phyloP scores from a whole-genome alignment of 2,113 vertebrate genomes.

The Neomonachus schauinslandi region DNA sequence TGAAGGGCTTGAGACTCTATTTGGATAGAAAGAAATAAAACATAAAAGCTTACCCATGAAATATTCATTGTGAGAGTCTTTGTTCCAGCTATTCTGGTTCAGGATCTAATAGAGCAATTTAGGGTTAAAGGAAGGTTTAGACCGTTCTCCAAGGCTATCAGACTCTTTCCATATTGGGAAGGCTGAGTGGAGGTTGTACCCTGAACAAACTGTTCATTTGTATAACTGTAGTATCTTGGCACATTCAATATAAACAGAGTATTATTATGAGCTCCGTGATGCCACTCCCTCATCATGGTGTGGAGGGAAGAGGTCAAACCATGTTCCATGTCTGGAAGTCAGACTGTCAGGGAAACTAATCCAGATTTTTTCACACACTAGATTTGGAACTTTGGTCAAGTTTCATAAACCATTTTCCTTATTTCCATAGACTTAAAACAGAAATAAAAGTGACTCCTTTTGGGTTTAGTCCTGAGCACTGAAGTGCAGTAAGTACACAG shows the following conservation, averaged over 20 bases:
- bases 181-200: not conserved
- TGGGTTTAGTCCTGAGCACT: not conserved
- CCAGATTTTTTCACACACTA: not conserved
- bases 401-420: not conserved
- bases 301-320: not conserved
- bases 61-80: not conserved
- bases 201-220: not conserved
- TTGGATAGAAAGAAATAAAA: slow-evolving; percentile 33
- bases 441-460: slow-evolving; percentile 24
- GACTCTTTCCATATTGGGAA: not conserved
- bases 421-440: slow-evolving; percentile 13
- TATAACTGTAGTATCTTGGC: not conserved
- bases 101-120: not conserved
- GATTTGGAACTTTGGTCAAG: not conserved
- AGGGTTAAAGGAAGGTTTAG: not conserved
- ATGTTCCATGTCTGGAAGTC: not conserved
- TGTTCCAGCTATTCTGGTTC: not conserved
- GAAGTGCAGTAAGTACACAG: not conserved
- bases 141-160: not conserved
- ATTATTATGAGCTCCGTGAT: not conserved
- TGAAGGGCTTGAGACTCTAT: not conserved
- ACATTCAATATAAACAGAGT: not conserved
- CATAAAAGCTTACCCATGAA: not conserved
- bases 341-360: not conserved
- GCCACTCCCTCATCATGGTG: not conserved